These are phyloP conservation scores for Salpingus planirostris DNA, from an alignment of 2,888 invertebrate genomes.

Conservation along the genomic window DNA sequence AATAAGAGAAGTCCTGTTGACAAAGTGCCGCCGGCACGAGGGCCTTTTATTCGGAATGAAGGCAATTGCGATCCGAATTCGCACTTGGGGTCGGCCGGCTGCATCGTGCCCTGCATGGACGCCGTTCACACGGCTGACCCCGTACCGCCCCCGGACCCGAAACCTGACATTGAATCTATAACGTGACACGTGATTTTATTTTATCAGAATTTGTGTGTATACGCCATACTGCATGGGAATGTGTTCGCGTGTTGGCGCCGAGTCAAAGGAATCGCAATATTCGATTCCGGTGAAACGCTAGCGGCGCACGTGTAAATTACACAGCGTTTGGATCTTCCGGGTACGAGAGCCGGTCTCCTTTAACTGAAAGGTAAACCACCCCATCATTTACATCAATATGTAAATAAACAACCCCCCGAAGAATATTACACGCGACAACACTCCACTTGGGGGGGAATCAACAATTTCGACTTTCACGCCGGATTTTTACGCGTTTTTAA, in stretches of 20 bases:
- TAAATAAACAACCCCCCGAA: slow-evolving; percentile 5
- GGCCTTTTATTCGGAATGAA: slow-evolving; percentile 8
- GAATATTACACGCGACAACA: slow-evolving; percentile 2
- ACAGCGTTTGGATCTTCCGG: slow-evolving; percentile 10
- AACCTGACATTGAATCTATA: slow-evolving; percentile 3
- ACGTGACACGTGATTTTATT: slow-evolving; percentile 10
- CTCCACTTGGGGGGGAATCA: background rate
- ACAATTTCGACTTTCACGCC: slow-evolving; percentile 7
- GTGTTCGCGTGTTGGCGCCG: slow-evolving; percentile 3
- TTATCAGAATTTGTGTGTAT: slow-evolving; percentile 9
- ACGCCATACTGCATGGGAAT: slow-evolving; percentile 8
- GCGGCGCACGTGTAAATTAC: slow-evolving; percentile 13
- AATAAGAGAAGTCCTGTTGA: slow-evolving; percentile 9
- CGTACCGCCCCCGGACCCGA: too few species aligned
- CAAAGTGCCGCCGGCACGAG: slow-evolving; percentile 10
- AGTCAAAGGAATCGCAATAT: slow-evolving; percentile 14
- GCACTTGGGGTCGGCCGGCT: slow-evolving; percentile 2
- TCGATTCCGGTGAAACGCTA: slow-evolving; percentile 10
- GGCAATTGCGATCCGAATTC: slow-evolving; percentile 7
- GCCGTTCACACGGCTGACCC: too few species aligned
- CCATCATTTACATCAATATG: slow-evolving; percentile 7
- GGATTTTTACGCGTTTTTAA: slow-evolving; percentile 6
- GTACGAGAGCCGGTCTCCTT: slow-evolving; percentile 5
- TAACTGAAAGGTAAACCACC: slow-evolving; percentile 9
- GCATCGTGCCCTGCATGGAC: too few species aligned